Evolutionary conservation across 2,888 invertebrate genomes (phyloP), one percentile per base, ranked within the genome.

Genomic region (Notodonta ziczac): DNA sequence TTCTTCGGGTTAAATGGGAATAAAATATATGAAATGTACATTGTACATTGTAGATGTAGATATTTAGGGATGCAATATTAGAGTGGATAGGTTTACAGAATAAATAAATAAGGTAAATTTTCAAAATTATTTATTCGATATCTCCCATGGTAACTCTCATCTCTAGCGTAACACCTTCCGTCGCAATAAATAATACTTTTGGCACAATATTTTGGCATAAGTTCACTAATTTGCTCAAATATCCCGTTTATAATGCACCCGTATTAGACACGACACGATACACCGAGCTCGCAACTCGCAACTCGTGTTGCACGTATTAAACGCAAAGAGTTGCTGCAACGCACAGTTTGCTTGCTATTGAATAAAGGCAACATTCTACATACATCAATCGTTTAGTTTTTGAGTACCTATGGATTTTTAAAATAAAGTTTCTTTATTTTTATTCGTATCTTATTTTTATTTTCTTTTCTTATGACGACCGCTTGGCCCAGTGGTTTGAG

Each of bases 121-220:
- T 84, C 76, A 81, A 83, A 77, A 79, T 84, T 76, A 82, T 90
- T 90, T 90, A 90, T 89, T 91, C 82, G 83, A 85, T 88, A 87
- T 87, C 81, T 80, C 77, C 79, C 82, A 74, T 82, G 84, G 84
- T 86, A 85, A 85, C 85, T 81, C 62, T 80, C 78, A 72, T 76
- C 67, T 74, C 71, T 69, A 68, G 69, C 62, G 62, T 73, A 67
- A 77, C 72, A 72, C 63, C 70, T 52, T 70, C 67, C 70, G 70
- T 72, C 59, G 64, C 71, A 73, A 77, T 76, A 82, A 76, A 77
- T 74, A 76, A 76, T 74, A 78, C 76, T 62, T 87, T 90, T 91
- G 91, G 91, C 91, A 91, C 91, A 81, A 78, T 83, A 85, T 89
- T 51, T 91, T 90, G 90, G 89, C 90, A 78, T 84, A 76, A 67